These are phyloP conservation scores for Vireo griseus DNA, from an alignment of 2,797 vertebrate genomes.

Conservation along the genomic window DNA sequence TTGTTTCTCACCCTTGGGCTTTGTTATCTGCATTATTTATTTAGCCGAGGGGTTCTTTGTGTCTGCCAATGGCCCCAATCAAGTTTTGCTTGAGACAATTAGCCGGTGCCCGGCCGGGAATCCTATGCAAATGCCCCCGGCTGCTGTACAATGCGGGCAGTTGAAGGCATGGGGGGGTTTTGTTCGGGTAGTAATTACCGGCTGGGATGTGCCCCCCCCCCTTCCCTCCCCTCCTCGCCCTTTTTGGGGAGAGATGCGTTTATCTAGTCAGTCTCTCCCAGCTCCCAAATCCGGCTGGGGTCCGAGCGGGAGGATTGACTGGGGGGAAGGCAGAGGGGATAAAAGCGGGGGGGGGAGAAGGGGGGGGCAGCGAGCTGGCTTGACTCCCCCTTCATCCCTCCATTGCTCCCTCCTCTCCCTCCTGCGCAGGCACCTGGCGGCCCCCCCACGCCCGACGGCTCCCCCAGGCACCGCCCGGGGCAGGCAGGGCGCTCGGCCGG, in stretches of 20 bases:
- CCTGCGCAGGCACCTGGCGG: slow-evolving; percentile 22
- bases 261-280: slow-evolving; percentile 72
- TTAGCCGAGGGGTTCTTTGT: slow-evolving; percentile 94
- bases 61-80: slow-evolving; percentile 93
- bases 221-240: background rate
- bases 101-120: slow-evolving; percentile 85
- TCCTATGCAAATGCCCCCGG: slow-evolving; percentile 86
- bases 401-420: background rate
- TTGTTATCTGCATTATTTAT: slow-evolving; percentile 95
- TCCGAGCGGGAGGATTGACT: slow-evolving; percentile 68
- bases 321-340: slow-evolving; percentile 28
- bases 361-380: background rate
- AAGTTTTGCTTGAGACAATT: slow-evolving; percentile 91
- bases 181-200: slow-evolving; percentile 83
- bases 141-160: slow-evolving; percentile 80
- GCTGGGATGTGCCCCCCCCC: slow-evolving; percentile 50
- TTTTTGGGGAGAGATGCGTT: slow-evolving; percentile 72
- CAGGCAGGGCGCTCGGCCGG: slow-evolving; percentile 54
- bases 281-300: slow-evolving; percentile 74
- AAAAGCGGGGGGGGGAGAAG: background rate
- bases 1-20: slow-evolving; percentile 86
- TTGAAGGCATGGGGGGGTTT: slow-evolving; percentile 83
- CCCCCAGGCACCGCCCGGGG: slow-evolving; percentile 20
- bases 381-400: slow-evolving; percentile 31
- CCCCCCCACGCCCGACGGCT: background rate